Base-by-base conservation (phyloP, 1,140 invertebrate species). In the Zaprionus gabonicus region DNA sequence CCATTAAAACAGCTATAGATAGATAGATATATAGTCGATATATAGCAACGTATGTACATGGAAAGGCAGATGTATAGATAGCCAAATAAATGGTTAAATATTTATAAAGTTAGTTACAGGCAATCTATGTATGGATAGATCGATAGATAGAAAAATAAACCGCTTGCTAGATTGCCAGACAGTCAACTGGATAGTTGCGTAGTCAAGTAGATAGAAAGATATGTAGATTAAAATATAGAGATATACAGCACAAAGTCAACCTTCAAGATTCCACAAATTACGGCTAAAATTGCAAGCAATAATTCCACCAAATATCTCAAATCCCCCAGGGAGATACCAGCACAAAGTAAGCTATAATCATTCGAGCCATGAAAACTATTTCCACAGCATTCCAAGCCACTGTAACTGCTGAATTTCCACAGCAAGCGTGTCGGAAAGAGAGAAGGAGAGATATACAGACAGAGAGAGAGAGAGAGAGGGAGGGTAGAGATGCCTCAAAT, bases 351-450 rank as follows among this genome's bases (percentile, higher is more conserved):
- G n/a, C n/a, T 17, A 17, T 46, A 46, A 46, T 17, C 41, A 46
- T 46, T 7, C 2, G 7, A 46, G 6, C 2, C 6, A 46, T 5
- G 20, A 4, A 46, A 64, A 64, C 44, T 20, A 51, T 28, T 64
- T 64, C 23, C 7, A 51, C 17, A 13, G 15, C 15, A 20, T 36
- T 55, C 15, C 46, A 46, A 7, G 2, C 67, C 67, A 76, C 51
- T 57, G 77, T 75, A 13, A 2, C 55, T n/a, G 49, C 70, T 69
- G 34, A 51, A 71, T 71, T 76, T 76, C 34, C 62, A 38, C 13
- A 34, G 53, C 55, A 73, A 41, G 34, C 38, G 5, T 7, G 38
- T 5, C 41, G 0, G 28, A 7, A 10, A 34, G 31, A 34, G 31
- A 34, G 31, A 31, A 9, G 4, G 1, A 3, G 27, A 27, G 27